phyloP scores from a whole-genome alignment of 2,113 vertebrate species.

The Meleagris gallopavo region DNA sequence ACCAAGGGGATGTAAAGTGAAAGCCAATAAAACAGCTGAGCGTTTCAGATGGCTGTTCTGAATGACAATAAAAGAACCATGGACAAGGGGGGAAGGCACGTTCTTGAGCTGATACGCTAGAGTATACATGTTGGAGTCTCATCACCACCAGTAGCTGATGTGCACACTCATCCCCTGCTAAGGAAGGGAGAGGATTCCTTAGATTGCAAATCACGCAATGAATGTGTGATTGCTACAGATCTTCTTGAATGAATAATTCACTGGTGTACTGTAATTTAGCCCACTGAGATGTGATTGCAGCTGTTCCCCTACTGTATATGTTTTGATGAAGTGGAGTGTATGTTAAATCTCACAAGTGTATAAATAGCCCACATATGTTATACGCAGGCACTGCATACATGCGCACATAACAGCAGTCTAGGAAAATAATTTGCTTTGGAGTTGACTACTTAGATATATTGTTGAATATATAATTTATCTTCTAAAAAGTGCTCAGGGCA shows the following conservation, averaged over 20 bases:
- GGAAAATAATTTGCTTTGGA: not conserved
- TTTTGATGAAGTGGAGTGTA: conserved; percentile 53
- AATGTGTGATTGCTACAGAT: conserved; percentile 53
- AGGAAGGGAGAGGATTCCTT: conserved; percentile 23
- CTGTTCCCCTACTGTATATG: conserved; percentile 59
- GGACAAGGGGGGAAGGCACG: not conserved
- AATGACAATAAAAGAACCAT: not conserved
- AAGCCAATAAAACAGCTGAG: not conserved
- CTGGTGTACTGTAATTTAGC: conserved; percentile 62
- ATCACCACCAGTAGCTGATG: not conserved
- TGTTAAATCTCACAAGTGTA: conserved; percentile 31
- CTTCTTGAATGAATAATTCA: conserved; percentile 68
- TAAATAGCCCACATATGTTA: conserved; percentile 48
- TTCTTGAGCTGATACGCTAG: not conserved
- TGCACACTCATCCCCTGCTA: not conserved
- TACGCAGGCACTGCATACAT: not conserved
- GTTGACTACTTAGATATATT: not conserved
- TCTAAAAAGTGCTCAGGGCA: not conserved
- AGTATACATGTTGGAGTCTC: not conserved
- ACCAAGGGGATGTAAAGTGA: not conserved
- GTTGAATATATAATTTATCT: not conserved
- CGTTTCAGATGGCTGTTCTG: not conserved
- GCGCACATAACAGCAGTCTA: not conserved
- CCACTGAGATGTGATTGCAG: conserved; percentile 66
- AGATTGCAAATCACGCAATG: conserved; percentile 32